These are phyloP conservation scores for Urosaurus nigricauda DNA, from an alignment of 2,797 vertebrate species.

Conservation along the genomic window DNA sequence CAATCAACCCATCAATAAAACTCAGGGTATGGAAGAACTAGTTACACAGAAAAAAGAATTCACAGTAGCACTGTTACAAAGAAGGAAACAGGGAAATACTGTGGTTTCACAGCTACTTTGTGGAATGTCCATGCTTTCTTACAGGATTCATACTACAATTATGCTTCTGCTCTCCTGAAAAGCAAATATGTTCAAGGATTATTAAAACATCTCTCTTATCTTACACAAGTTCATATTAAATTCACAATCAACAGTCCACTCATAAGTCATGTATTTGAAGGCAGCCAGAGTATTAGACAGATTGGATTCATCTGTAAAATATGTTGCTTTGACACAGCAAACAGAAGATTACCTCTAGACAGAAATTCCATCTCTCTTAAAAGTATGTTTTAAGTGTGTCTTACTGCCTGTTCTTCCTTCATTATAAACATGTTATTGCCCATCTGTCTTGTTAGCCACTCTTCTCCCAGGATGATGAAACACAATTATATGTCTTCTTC, in stretches of 20 bases:
- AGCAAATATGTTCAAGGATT: not conserved
- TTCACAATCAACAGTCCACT: not conserved
- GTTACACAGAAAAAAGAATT: slow-evolving; percentile 7
- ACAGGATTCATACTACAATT: not conserved
- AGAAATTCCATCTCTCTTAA: not conserved
- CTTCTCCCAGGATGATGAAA: slow-evolving; percentile 31
- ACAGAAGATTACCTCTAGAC: not conserved
- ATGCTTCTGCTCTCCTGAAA: not conserved
- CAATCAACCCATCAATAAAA: too few species aligned
- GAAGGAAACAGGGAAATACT: not conserved
- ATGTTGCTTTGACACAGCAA: not conserved
- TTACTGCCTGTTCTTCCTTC: not conserved
- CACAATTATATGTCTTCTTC: slow-evolving; percentile 21
- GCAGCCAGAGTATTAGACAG: not conserved
- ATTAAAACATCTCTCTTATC: not conserved
- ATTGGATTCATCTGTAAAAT: not conserved
- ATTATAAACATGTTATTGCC: not conserved
- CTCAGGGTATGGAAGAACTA: not conserved
- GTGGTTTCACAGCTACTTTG: not conserved
- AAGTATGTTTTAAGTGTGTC: slow-evolving; percentile 10
- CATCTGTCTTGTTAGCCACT: not conserved
- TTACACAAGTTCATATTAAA: not conserved
- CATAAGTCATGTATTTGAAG: not conserved
- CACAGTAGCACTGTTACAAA: accelerated
- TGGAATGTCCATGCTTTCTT: not conserved